Percentiles rank a stretch among this genome's conserved stretches.
These are phyloP conservation scores for Myathropa florea DNA, from an alignment of 2,888 invertebrate genomes.

Conservation along the genomic window DNA sequence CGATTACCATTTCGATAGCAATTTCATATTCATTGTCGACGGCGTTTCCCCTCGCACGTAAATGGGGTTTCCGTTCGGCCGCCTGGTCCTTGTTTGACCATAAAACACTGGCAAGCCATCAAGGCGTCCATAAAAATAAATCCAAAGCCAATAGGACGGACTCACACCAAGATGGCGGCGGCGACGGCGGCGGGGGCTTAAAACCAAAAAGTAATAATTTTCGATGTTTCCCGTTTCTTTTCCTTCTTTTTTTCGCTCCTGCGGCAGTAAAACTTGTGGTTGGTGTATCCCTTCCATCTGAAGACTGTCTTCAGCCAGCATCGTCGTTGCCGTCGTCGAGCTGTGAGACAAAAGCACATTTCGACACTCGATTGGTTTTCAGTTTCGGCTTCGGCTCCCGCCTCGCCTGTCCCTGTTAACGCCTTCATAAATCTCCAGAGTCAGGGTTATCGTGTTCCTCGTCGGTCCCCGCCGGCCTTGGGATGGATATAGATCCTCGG, in stretches of 20 bases:
- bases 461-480: background rate
- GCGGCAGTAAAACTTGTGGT: slow-evolving; percentile 54
- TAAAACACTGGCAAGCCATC: slow-evolving; percentile 51
- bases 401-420: slow-evolving; percentile 35
- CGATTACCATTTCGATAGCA: background rate
- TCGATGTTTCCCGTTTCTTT: background rate
- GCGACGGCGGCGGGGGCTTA: slow-evolving; percentile 25
- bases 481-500: slow-evolving; percentile 63
- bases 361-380: slow-evolving; percentile 34
- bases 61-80: no score
- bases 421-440: slow-evolving; percentile 63
- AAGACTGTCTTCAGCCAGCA: slow-evolving; percentile 7
- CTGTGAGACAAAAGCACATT: no score
- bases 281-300: background rate
- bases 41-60: no score
- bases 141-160: slow-evolving; percentile 51
- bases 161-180: background rate
- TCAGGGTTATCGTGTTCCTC: slow-evolving; percentile 39
- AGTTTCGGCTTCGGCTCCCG: background rate
- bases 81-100: slow-evolving; percentile 9
- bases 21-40: background rate
- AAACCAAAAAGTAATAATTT: slow-evolving; percentile 62
- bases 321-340: no score
- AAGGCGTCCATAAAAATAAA: slow-evolving; percentile 65
- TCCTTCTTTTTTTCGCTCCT: background rate